Evolutionary conservation across 2,113 vertebrate species (phyloP), one percentile per base, ranked within the genome.

Genomic region (Myrmecobius fasciatus): DNA sequence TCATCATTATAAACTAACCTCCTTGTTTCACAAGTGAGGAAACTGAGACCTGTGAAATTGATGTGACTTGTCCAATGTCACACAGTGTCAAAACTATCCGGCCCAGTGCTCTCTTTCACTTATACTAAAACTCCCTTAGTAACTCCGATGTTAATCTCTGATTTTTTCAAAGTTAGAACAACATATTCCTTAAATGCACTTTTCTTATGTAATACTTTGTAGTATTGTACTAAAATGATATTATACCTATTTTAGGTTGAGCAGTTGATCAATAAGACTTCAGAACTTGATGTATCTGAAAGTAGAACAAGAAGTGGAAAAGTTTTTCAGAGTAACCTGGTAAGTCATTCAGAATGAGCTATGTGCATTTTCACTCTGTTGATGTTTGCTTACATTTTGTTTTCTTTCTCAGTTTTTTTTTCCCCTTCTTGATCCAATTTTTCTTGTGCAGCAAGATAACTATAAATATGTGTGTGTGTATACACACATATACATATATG

Each of bases 271-370:
- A 98, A n/a, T 93, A 98, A 98, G 97, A 99, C 99, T 0, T 98
- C 98, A 91, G 97, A 98, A 90, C 97, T 99, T 94, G 97, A 98
- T 47, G n/a, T 99, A 94, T 97, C 97, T 7, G 96, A 98, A 95
- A 99, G 98, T 98, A 99, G 98, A 98, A 99, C 99, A 93, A 98
- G 99, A 97, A 99, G 99, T 95, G 99, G 99, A 43, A 98, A 98
- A 91, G 94, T 99, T 48, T 99, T 99, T 97, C 98, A 98, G 22
- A 93, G 49, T 95, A 98, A 97, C 93, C 52, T 94, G 43, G 98
- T 99, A 89, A 98, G 97, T 0, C 48, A 83, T 91, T 92, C 91
- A 90, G 53, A 43, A 83, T 43, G 36, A 43, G 8, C 6, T 43
- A 17, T 49, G 10, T 31, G n/a, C n/a, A n/a, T n/a, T n/a, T n/a